Base-by-base conservation (phyloP, 2,888 invertebrate genomes). In the Agrypnus murinus region DNA sequence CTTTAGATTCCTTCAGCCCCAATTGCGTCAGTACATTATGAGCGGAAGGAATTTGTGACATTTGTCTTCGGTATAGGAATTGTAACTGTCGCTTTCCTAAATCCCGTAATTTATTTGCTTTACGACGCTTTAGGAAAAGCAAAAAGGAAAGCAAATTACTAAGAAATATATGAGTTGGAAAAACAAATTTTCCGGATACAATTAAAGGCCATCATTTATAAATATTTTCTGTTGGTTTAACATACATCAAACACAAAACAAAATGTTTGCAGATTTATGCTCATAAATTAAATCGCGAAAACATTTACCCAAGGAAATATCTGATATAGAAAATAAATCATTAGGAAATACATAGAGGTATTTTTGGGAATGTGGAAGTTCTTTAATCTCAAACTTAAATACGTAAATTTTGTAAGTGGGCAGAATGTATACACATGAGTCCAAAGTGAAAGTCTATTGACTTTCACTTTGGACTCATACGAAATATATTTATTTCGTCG, bases 1-100 rank as follows among this genome's bases (percentile, higher is more conserved):
- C 65, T 65, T 65, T 31, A 45, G 55, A 57, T 65, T 65, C 65
- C 55, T 65, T 65, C 58, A 45, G 38, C 57, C 53, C 53, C 65
- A 65, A 65, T 65, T 57, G 55, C 43, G 50, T 53, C 53, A 64
- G 40, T 64, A 43, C 53, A 53, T 64, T 64, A 64, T 65, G 58
- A 65, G 53, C 55, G 57, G 57, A 65, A 65, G 58, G 57, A 46
- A 65, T 46, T 57, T 45, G 65, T 46, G 58, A 57, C 65, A 65
- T 65, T 65, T 65, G 58, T 65, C 43, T 65, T 65, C 55, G 15
- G 55, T 55, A 55, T 55, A 55, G 55, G 53, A 55, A 55, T 55
- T 55, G 55, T 55, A 55, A 36, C 55, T 55, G 55, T 55, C 55
- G 55, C 55, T 55, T 36, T 15, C 36, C 15, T 55, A 55, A 55